phyloP scores from a whole-genome alignment of 1,140 invertebrate genomes.

The Aphelenchoides fujianensis region DNA sequence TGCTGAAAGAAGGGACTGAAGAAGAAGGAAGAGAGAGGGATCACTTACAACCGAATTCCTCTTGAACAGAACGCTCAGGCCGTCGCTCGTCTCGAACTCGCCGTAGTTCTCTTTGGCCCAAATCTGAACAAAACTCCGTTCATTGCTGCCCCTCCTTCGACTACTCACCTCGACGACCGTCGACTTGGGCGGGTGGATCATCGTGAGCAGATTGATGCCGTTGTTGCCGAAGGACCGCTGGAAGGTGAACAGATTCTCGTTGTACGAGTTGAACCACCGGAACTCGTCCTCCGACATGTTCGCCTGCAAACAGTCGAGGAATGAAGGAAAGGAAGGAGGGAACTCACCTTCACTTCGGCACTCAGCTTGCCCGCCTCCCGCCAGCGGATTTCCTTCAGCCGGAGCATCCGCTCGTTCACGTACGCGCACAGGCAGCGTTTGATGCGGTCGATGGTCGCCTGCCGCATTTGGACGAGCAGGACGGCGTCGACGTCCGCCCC shows the following conservation, averaged over 20 bases:
- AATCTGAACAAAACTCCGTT: too few species aligned
- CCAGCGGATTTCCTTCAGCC: slow-evolving; percentile 39
- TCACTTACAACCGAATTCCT: slow-evolving; percentile 76
- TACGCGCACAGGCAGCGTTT: slow-evolving; percentile 41
- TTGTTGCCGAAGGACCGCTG: slow-evolving; percentile 36
- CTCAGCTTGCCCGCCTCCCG: slow-evolving; percentile 27
- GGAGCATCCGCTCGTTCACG: slow-evolving; percentile 36
- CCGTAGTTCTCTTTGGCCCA: slow-evolving; percentile 81
- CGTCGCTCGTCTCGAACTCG: slow-evolving; percentile 86
- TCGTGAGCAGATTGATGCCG: slow-evolving; percentile 37
- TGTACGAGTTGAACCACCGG: slow-evolving; percentile 39
- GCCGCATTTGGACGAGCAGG: slow-evolving; percentile 26
- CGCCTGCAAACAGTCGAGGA: background rate
- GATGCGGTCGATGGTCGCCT: slow-evolving; percentile 32
- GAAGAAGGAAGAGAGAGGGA: slow-evolving; percentile 20
- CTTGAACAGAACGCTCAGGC: slow-evolving; percentile 79
- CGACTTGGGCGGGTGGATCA: slow-evolving; percentile 38
- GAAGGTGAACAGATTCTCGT: slow-evolving; percentile 32
- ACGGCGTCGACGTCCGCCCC: slow-evolving; percentile 1
- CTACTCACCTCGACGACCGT: slow-evolving; percentile 27
- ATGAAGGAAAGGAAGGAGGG: background rate
- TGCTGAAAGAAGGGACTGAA: slow-evolving; percentile 26
- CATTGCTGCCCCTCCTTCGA: slow-evolving; percentile 72
- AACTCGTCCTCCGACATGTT: slow-evolving; percentile 39
- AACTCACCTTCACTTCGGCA: slow-evolving; percentile 14